Percentiles rank a stretch among this genome's conserved stretches.
phyloP scores from a whole-genome alignment of 2,888 invertebrate genomes.

The Calliopum simillimum region DNA sequence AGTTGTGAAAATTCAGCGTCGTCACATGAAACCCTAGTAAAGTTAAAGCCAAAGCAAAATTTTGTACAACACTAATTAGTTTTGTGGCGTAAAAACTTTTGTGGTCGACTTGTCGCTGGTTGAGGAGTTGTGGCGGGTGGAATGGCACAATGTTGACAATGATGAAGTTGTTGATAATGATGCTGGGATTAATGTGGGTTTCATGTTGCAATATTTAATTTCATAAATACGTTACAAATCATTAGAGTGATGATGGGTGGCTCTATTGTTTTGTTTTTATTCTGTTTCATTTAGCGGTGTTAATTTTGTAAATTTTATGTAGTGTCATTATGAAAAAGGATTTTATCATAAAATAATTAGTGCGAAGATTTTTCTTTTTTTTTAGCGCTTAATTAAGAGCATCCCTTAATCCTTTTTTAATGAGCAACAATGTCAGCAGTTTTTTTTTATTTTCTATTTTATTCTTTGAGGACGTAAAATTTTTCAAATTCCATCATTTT shows the following conservation, averaged over 20 bases:
- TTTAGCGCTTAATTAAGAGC: conserved; percentile 2
- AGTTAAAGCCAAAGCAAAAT: conserved; percentile 8
- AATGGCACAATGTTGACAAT: conserved; percentile 10
- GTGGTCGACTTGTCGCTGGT: neutral
- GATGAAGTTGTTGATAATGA: conserved; percentile 36
- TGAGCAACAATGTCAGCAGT: neutral
- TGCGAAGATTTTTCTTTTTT: neutral
- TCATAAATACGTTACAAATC: conserved; percentile 43
- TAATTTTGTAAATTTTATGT: neutral
- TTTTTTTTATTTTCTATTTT: no score
- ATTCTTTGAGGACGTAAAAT: no score
- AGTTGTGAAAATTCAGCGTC: no score
- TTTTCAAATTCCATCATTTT: no score
- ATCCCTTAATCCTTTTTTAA: neutral
- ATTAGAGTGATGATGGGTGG: neutral
- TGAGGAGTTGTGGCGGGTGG: conserved; percentile 3
- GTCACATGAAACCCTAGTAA: conserved; percentile 10
- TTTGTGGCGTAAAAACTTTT: conserved; percentile 9
- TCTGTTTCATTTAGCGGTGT: neutral
- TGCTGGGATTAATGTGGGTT: conserved; percentile 50
- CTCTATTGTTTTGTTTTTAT: neutral
- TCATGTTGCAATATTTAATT: conserved; percentile 54
- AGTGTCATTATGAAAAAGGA: neutral
- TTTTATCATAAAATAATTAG: conserved; percentile 24
- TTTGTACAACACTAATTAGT: conserved; percentile 23